These are phyloP conservation scores for Acanthococcus lagerstroemiae DNA, from an alignment of 2,888 invertebrate species.

Conservation along the genomic window DNA sequence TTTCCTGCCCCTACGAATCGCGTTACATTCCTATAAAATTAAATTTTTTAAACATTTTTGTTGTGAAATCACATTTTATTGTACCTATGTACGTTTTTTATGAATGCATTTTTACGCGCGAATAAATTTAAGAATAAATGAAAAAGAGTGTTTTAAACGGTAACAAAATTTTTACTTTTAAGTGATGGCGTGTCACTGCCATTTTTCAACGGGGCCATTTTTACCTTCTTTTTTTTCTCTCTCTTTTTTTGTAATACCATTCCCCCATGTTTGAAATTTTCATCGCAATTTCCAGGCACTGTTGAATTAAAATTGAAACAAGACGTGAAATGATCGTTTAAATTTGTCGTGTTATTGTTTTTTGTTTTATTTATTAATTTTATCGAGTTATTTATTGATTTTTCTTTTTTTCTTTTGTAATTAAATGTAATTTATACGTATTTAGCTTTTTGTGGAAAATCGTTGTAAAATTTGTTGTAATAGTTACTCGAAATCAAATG, in stretches of 20 bases:
- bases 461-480: too few relatives aligned
- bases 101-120: background rate
- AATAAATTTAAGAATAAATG: background rate
- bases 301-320: constrained; percentile 4
- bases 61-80: too few relatives aligned
- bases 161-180: background rate
- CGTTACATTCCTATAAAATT: too few relatives aligned
- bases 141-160: background rate
- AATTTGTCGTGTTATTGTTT: background rate
- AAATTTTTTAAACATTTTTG: too few relatives aligned
- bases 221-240: background rate
- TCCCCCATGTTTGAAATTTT: constrained; percentile 1
- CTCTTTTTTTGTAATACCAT: constrained; percentile 5
- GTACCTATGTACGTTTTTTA: background rate
- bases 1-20: too few relatives aligned
- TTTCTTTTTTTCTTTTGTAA: too few relatives aligned
- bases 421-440: too few relatives aligned
- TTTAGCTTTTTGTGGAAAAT: too few relatives aligned
- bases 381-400: too few relatives aligned
- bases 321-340: background rate
- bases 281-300: constrained; percentile 12
- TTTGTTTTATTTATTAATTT: background rate
- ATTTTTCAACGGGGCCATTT: constrained; percentile 28
- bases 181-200: constrained; percentile 27
- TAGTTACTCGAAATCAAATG: too few relatives aligned